Percentiles rank a stretch among this genome's conserved stretches.
These are phyloP conservation scores for Sebastes goodei DNA, from an alignment of 2,797 vertebrate species.

Conservation along the genomic window DNA sequence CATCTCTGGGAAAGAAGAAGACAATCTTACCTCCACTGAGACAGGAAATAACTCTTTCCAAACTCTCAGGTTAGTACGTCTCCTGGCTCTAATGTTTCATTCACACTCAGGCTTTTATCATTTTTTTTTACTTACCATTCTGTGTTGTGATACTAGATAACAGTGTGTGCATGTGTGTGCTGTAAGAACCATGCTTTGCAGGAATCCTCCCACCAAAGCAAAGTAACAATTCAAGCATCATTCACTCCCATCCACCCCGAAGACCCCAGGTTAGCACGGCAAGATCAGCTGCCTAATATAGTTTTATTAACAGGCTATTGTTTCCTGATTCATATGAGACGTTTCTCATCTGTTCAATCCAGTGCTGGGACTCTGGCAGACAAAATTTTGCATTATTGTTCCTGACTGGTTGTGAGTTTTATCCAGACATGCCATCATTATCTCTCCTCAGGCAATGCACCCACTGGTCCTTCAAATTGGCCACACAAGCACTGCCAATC, in stretches of 20 bases:
- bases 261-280: conserved; percentile 82
- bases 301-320: neutral
- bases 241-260: conserved; percentile 84
- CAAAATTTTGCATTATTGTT: conserved; percentile 20
- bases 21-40: conserved; percentile 64
- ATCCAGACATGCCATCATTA: conserved; percentile 50
- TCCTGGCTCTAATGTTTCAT: neutral
- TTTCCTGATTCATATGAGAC: neutral
- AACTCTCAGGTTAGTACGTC: conserved; percentile 66
- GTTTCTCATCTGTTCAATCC: conserved; percentile 13
- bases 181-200: conserved; percentile 50
- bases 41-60: conserved; percentile 50
- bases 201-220: conserved; percentile 60
- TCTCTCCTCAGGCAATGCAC: conserved; percentile 68
- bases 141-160: neutral
- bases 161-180: conserved; percentile 21
- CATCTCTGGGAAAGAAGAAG: conserved; percentile 35
- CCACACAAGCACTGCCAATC: conserved; percentile 44
- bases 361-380: conserved; percentile 16
- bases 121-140: neutral
- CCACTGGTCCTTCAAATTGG: conserved; percentile 52
- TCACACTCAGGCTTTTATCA: neutral
- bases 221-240: conserved; percentile 80
- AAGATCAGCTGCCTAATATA: neutral
- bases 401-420: conserved; percentile 35